Evolutionary conservation across 1,140 invertebrate species (phyloP).

Genomic region (Euura saliciscinereae): DNA sequence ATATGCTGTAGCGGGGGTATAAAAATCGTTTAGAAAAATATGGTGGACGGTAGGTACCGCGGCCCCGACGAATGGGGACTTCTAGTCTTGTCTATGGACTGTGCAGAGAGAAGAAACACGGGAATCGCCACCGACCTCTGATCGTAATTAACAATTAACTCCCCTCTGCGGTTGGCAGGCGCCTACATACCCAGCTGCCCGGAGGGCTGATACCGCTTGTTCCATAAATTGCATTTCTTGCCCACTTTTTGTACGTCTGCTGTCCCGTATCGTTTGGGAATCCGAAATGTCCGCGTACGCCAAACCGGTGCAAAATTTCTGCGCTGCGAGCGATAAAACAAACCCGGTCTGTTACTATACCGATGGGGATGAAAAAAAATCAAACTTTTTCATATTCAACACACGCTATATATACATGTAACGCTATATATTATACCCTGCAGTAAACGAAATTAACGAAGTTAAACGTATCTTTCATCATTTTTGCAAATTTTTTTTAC

Average conservation of each 20-base stretch:
- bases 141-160: slow-evolving; percentile 7
- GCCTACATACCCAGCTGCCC: not conserved
- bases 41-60: too few species aligned
- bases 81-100: not conserved
- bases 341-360: not conserved
- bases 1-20: too few species aligned
- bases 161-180: slow-evolving; percentile 1
- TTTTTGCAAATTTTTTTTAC: too few species aligned
- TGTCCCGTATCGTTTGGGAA: not conserved
- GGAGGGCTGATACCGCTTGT: not conserved
- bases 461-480: too few species aligned
- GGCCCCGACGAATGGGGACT: too few species aligned
- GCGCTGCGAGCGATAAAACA: not conserved
- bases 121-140: not conserved
- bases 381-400: not conserved
- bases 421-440: too few species aligned
- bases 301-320: not conserved
- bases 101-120: not conserved
- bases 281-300: not conserved
- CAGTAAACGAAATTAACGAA: too few species aligned
- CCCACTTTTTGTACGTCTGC: not conserved
- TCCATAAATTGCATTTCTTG: slow-evolving; percentile 7
- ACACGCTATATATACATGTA: too few species aligned
- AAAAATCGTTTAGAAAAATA: too few species aligned
- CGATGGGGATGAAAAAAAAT: too few species aligned